These are phyloP conservation scores for Chaenocephalus aceratus DNA, from an alignment of 2,113 vertebrate species.

Conservation along the genomic window DNA sequence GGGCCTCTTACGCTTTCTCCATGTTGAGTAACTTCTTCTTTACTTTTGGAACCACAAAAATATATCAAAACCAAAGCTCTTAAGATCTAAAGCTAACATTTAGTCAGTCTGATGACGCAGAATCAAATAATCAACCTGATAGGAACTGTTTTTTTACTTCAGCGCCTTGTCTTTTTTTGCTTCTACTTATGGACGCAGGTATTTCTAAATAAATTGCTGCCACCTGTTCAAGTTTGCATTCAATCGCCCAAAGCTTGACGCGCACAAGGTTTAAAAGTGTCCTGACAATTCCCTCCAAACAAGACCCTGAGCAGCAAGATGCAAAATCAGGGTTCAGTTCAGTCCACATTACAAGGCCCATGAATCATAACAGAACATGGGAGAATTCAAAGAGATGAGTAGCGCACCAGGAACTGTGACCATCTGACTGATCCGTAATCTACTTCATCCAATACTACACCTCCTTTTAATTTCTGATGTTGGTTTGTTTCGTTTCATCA, in stretches of 20 bases:
- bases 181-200: constrained; percentile 10
- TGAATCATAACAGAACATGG: constrained; percentile 13
- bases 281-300: constrained; percentile 27
- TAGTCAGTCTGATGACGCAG: constrained; percentile 14
- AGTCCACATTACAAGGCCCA: constrained; percentile 10
- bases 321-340: constrained; percentile 23
- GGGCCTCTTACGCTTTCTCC: constrained; percentile 71
- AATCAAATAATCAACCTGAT: constrained; percentile 13
- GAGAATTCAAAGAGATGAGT: constrained; percentile 18
- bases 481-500: constrained; percentile 2
- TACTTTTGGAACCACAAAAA: constrained; percentile 49
- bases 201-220: constrained; percentile 18
- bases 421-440: constrained; percentile 20
- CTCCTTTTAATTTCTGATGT: neutral
- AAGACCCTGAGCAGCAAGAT: neutral
- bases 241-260: neutral
- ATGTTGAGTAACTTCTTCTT: constrained; percentile 65
- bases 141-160: constrained; percentile 3
- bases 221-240: constrained; percentile 23
- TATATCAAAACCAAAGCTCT: constrained; percentile 48
- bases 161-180: constrained; percentile 3
- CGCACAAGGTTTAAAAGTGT: neutral
- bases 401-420: constrained; percentile 1
- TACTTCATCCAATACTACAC: neutral
- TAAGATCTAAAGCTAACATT: constrained; percentile 55